A percentile compares a stretch with the other conserved stretches of the same genome.
These are phyloP conservation scores for Phaonia tiefii DNA, from an alignment of 2,888 invertebrate species.

Conservation along the genomic window DNA sequence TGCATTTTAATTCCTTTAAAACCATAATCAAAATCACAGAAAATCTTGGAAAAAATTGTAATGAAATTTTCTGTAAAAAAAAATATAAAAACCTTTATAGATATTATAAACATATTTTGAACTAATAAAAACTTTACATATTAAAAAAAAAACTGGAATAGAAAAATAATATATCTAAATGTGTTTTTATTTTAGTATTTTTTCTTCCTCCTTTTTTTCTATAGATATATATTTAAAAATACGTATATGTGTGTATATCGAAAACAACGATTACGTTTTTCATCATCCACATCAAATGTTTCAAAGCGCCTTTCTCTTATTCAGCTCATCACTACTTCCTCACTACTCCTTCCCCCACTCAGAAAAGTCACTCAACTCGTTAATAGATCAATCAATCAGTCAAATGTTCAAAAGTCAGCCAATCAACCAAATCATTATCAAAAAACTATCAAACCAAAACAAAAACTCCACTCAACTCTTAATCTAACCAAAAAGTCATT, in stretches of 20 bases:
- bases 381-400: constrained; percentile 58
- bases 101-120: constrained; percentile 41
- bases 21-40: background rate
- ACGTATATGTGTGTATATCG: too few species aligned
- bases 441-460: background rate
- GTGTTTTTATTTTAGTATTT: constrained; percentile 57
- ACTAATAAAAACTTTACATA: constrained; percentile 59
- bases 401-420: too few species aligned
- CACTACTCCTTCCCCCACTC: constrained; percentile 51
- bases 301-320: constrained; percentile 50
- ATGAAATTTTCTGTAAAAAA: background rate
- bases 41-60: constrained; percentile 43
- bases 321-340: constrained; percentile 23
- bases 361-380: constrained; percentile 65
- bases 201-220: background rate
- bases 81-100: constrained; percentile 36
- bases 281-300: constrained; percentile 49
- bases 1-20: constrained; percentile 57
- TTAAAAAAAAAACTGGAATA: constrained; percentile 24
- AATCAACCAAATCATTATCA: too few species aligned
- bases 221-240: too few species aligned
- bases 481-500: too few species aligned
- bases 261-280: background rate
- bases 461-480: constrained; percentile 37
- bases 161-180: constrained; percentile 13